A percentile compares a stretch with the other conserved stretches of the same genome.
These are phyloP conservation scores for Paracanthobrama guichenoti DNA, from an alignment of 2,113 vertebrate species.

Conservation along the genomic window DNA sequence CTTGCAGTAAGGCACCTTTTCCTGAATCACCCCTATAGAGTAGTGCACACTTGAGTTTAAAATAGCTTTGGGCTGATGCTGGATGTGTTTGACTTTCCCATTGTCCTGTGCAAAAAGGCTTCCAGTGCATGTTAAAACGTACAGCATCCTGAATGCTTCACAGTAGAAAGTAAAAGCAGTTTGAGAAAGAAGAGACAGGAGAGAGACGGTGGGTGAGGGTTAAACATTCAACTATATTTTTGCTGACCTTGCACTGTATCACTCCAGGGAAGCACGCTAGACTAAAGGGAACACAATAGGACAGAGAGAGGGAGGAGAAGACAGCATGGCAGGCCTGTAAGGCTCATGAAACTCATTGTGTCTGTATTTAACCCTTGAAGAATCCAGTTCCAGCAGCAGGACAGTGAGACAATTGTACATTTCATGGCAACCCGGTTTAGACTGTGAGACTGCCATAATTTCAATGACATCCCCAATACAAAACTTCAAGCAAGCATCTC, in stretches of 20 bases:
- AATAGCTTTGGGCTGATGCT: neutral
- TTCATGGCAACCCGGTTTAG: neutral
- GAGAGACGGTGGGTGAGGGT: neutral
- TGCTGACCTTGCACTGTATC: constrained; percentile 16
- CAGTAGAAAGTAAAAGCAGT: neutral
- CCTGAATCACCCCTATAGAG: too few relatives aligned
- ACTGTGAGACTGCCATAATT: neutral
- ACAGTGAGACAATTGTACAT: neutral
- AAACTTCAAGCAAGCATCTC: constrained; percentile 6
- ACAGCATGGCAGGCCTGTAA: neutral
- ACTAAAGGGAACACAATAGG: neutral
- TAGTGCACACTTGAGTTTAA: neutral
- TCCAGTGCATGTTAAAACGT: neutral
- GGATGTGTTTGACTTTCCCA: constrained; percentile 1
- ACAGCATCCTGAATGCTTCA: neutral
- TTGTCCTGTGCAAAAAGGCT: neutral
- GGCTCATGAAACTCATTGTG: neutral
- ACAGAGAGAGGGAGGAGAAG: neutral
- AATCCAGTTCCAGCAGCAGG: neutral
- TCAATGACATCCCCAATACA: neutral
- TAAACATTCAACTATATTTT: constrained; percentile 22
- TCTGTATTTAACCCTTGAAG: neutral
- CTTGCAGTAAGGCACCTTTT: neutral
- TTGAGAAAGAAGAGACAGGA: neutral
- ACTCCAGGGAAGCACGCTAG: neutral